These are phyloP conservation scores for Paradoxurus hermaphroditus DNA, from an alignment of 2,113 vertebrate genomes.

Conservation along the genomic window DNA sequence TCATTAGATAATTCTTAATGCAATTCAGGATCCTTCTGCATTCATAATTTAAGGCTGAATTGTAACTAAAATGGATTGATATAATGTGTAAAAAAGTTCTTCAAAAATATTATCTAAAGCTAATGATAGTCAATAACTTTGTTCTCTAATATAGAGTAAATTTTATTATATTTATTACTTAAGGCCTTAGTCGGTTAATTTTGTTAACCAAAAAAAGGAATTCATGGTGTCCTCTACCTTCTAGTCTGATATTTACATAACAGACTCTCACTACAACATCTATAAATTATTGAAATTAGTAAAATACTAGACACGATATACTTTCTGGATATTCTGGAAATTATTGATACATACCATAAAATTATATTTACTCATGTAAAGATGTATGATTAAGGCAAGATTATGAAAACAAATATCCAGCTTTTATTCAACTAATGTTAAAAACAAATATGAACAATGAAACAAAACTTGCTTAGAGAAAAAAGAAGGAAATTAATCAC, in stretches of 20 bases:
- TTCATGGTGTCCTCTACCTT: not conserved
- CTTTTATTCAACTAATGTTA: not conserved
- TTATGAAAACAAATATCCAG: not conserved
- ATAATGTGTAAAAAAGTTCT: not conserved
- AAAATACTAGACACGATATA: not conserved
- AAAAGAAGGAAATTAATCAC: not conserved
- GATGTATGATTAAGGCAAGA: not conserved
- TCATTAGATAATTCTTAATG: not conserved
- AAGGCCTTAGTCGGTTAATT: not conserved
- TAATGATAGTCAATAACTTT: not conserved
- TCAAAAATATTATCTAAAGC: not conserved
- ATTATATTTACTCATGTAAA: not conserved
- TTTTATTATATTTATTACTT: not conserved
- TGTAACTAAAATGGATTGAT: not conserved
- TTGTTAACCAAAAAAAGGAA: not conserved
- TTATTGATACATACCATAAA: not conserved
- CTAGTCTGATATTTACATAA: not conserved
- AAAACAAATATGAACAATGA: not conserved
- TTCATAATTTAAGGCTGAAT: not conserved
- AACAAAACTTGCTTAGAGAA: not conserved
- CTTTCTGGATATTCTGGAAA: not conserved
- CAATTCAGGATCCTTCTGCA: not conserved
- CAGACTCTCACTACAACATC: not conserved
- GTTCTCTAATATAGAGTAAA: not conserved
- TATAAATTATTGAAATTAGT: not conserved